A percentile compares a stretch with the other conserved stretches of the same genome.
These are phyloP conservation scores for Aporophyla lueneburgensis DNA, from an alignment of 2,888 invertebrate species.

Conservation along the genomic window DNA sequence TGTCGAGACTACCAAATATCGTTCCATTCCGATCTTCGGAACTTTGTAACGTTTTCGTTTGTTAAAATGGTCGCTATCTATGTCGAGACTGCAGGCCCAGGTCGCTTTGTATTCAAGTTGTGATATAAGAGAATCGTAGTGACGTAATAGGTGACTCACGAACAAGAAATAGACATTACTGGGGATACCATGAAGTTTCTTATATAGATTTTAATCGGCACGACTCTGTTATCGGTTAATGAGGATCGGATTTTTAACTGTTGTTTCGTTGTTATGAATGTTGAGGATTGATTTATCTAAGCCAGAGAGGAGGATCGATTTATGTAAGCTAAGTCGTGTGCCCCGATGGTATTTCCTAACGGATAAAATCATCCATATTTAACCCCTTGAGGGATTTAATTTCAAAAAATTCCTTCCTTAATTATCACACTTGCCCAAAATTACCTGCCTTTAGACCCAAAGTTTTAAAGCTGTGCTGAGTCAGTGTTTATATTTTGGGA, in stretches of 20 bases:
- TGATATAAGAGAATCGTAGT: slow-evolving; percentile 64
- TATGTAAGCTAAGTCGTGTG: neutral
- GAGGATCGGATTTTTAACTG: slow-evolving; percentile 44
- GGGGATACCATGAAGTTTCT: slow-evolving; percentile 67
- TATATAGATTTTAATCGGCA: slow-evolving; percentile 58
- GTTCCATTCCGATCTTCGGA: too few species aligned
- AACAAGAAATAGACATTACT: slow-evolving; percentile 72
- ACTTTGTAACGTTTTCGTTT: too few species aligned
- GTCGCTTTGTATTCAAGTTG: slow-evolving; percentile 63
- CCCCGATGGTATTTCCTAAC: neutral
- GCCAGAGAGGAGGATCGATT: neutral
- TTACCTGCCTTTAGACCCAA: neutral
- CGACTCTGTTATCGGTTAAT: slow-evolving; percentile 56
- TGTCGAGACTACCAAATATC: too few species aligned
- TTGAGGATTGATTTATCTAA: neutral
- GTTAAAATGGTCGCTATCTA: too few species aligned
- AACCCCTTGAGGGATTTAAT: neutral
- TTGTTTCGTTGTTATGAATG: slow-evolving; percentile 1
- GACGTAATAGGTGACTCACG: slow-evolving; percentile 78
- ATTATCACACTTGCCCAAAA: neutral
- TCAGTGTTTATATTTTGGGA: too few species aligned
- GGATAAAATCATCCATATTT: neutral
- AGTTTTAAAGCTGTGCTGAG: neutral
- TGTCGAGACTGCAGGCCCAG: too few species aligned
- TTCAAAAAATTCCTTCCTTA: neutral